Percentiles rank a stretch among this genome's conserved stretches.
Evolutionary conservation across 2,113 vertebrate species (phyloP).

Genomic region (Calonectris borealis): DNA sequence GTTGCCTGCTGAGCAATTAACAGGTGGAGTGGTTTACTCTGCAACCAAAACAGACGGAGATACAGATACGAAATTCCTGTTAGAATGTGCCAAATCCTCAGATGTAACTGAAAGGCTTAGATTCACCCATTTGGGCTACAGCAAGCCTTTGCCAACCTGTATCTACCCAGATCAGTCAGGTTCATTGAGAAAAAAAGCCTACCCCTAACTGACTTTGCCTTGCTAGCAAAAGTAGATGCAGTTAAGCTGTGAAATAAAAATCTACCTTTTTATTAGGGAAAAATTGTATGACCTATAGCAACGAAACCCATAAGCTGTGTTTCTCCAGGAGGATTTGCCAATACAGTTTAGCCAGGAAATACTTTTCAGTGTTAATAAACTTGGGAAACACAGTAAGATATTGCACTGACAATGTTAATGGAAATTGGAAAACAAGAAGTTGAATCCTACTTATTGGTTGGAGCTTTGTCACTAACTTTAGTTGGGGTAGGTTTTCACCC

Average conservation of each 20-base stretch:
- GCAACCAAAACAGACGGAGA: not conserved
- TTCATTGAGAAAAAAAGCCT: not conserved
- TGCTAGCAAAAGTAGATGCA: not conserved
- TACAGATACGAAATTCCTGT: not conserved
- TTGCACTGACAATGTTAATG: not conserved
- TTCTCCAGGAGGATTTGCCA: not conserved
- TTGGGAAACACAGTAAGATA: not conserved
- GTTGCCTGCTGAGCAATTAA: not conserved
- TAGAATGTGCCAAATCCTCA: not conserved
- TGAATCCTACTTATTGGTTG: not conserved
- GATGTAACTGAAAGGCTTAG: not conserved
- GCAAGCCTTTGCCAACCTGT: not conserved
- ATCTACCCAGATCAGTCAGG: not conserved
- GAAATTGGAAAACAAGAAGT: not conserved
- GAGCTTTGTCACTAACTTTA: not conserved
- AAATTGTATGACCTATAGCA: not conserved
- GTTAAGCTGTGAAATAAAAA: not conserved
- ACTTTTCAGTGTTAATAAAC: not conserved
- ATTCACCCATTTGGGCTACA: not conserved
- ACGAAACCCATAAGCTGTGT: not conserved
- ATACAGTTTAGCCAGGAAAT: not conserved
- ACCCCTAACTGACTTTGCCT: not conserved
- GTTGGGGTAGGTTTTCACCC: not conserved
- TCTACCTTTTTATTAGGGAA: not conserved
- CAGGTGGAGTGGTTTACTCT: not conserved